Percentiles rank a stretch among this genome's conserved stretches.
phyloP scores from a whole-genome alignment of 2,888 invertebrate species.

The Liopterus haemorrhoidalis region DNA sequence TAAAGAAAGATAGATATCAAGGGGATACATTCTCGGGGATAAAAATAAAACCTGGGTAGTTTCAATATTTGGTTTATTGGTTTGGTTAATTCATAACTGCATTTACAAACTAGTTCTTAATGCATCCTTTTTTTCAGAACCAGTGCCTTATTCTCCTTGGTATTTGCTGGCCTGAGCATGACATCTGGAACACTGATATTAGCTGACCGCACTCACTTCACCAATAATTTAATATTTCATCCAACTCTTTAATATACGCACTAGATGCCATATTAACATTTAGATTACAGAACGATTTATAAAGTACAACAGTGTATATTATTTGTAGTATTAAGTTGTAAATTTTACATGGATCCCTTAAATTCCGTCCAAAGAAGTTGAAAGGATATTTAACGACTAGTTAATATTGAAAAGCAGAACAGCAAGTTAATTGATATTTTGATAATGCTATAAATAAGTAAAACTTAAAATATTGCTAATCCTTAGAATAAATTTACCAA shows the following conservation, averaged over 20 bases:
- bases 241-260: constrained; percentile 57
- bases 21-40: too few species aligned
- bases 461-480: too few species aligned
- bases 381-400: constrained; percentile 10
- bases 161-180: constrained; percentile 58
- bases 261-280: constrained; percentile 58
- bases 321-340: neutral
- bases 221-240: constrained; percentile 50
- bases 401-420: constrained; percentile 4
- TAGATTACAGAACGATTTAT: constrained; percentile 51
- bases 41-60: too few species aligned
- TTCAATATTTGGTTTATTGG: too few species aligned
- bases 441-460: too few species aligned
- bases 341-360: constrained; percentile 32
- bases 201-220: constrained; percentile 42
- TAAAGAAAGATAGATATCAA: too few species aligned
- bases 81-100: too few species aligned
- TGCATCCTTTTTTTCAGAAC: too few species aligned
- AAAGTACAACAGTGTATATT: constrained; percentile 27
- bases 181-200: constrained; percentile 61
- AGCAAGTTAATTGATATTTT: too few species aligned
- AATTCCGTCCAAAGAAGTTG: constrained; percentile 20
- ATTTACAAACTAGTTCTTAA: too few species aligned
- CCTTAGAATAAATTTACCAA: too few species aligned
- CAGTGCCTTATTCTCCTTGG: constrained; percentile 55